Evolutionary conservation across 35 echinoderm and acorn worm genomes (phyloP).

Genomic region (Hemicentrotus pulcherrimus): DNA sequence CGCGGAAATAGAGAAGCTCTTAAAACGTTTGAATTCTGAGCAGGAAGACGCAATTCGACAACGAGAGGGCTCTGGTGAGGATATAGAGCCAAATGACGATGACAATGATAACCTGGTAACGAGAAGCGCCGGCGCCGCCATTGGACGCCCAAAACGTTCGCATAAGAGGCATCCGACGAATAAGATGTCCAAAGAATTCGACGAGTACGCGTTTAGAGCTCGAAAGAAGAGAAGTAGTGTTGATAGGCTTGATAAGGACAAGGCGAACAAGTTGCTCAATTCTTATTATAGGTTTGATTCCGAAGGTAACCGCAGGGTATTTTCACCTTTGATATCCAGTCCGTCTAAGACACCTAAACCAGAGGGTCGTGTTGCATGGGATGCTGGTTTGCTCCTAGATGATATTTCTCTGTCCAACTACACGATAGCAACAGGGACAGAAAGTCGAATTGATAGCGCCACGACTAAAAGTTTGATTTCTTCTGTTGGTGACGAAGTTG

Average conservation of each 20-base stretch:
- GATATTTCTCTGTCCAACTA: constrained; percentile 45
- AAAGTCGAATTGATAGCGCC: constrained; percentile 18
- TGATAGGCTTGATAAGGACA: not conserved
- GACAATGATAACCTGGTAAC: not conserved
- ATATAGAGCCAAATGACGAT: not conserved
- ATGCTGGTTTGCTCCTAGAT: constrained; percentile 24
- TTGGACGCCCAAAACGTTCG: not conserved
- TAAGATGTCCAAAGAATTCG: constrained; percentile 52
- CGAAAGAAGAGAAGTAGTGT: constrained; percentile 23
- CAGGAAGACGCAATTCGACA: constrained; percentile 47
- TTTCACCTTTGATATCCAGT: constrained; percentile 42
- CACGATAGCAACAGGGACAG: not conserved
- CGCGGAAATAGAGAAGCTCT: constrained; percentile 67
- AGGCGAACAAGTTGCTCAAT: constrained; percentile 29
- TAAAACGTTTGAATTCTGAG: constrained; percentile 69
- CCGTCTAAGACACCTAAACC: constrained; percentile 22
- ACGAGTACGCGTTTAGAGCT: constrained; percentile 60
- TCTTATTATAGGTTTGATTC: constrained; percentile 60
- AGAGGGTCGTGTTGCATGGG: constrained; percentile 23
- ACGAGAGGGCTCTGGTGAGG: not conserved
- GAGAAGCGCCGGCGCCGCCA: not conserved
- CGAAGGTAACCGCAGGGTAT: constrained; percentile 41
- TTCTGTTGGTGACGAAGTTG: not conserved
- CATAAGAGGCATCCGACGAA: not conserved
- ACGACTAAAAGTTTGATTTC: constrained; percentile 38